A percentile compares a stretch with the other conserved stretches of the same genome.
phyloP scores from a whole-genome alignment of 2,888 invertebrate species.

The Leptopilina myrica region DNA sequence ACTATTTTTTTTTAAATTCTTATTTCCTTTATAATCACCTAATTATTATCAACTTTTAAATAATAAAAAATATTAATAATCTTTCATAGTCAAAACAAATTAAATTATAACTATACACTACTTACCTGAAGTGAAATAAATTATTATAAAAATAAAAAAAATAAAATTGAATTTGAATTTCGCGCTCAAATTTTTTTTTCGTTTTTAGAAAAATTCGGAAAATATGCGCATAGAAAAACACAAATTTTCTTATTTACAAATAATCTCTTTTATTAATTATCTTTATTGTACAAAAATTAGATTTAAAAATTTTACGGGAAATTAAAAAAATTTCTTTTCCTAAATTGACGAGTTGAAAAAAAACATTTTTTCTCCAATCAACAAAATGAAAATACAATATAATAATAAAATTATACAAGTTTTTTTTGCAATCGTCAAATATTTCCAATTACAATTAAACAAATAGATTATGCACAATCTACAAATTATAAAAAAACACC shows the following conservation, averaged over 20 bases:
- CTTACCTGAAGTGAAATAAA: no score
- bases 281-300: constrained; percentile 27
- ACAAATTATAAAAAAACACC: constrained; percentile 10
- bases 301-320: constrained; percentile 13
- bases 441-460: constrained; percentile 4
- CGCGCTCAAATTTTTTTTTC: no score
- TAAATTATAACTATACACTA: no score
- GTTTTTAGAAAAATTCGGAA: no score
- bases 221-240: neutral
- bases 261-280: constrained; percentile 25
- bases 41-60: no score
- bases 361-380: neutral
- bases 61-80: no score
- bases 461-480: neutral
- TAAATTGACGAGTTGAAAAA: neutral
- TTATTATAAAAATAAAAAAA: no score
- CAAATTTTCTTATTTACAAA: neutral
- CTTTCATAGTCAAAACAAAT: no score
- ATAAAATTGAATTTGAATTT: no score
- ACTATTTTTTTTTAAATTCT: no score
- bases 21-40: no score
- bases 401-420: neutral
- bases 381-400: neutral
- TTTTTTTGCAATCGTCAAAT: neutral
- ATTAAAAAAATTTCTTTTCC: neutral